These are phyloP conservation scores for Parochlus steinenii DNA, from an alignment of 2,888 invertebrate genomes.

Conservation along the genomic window DNA sequence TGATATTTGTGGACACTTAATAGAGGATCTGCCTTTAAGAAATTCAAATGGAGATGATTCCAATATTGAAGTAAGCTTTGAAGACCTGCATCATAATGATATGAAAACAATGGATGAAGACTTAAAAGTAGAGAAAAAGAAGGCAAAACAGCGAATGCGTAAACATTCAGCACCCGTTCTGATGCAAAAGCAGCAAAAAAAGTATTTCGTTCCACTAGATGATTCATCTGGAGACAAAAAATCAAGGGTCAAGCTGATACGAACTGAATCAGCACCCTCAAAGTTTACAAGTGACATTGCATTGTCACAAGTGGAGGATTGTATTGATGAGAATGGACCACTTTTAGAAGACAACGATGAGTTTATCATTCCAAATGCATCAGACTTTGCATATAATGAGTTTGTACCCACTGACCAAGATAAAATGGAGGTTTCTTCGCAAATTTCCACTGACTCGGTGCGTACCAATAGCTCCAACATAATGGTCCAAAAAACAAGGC, in stretches of 20 bases:
- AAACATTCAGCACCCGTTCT: conserved; percentile 11
- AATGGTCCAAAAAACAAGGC: conserved; percentile 6
- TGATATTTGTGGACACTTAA: no score
- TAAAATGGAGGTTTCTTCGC: conserved; percentile 4
- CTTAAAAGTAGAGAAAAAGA: not conserved
- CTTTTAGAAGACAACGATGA: conserved; percentile 11
- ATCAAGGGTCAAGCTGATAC: not conserved
- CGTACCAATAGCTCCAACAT: conserved; percentile 2
- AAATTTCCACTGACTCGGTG: not conserved
- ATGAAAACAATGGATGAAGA: no score
- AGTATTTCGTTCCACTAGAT: not conserved
- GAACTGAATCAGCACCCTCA: conserved; percentile 5
- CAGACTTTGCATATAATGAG: not conserved
- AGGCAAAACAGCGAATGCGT: conserved; percentile 7
- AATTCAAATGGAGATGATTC: no score
- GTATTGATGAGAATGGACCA: not conserved
- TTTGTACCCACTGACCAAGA: not conserved
- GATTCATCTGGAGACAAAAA: not conserved
- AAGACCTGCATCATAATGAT: no score
- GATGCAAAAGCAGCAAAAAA: not conserved
- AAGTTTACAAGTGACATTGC: no score
- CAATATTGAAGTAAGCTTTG: no score
- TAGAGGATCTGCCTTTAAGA: no score
- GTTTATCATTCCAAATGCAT: conserved; percentile 4
- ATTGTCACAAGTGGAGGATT: not conserved